phyloP scores from a whole-genome alignment of 2,888 invertebrate species.

The Loripinus fragilis region DNA sequence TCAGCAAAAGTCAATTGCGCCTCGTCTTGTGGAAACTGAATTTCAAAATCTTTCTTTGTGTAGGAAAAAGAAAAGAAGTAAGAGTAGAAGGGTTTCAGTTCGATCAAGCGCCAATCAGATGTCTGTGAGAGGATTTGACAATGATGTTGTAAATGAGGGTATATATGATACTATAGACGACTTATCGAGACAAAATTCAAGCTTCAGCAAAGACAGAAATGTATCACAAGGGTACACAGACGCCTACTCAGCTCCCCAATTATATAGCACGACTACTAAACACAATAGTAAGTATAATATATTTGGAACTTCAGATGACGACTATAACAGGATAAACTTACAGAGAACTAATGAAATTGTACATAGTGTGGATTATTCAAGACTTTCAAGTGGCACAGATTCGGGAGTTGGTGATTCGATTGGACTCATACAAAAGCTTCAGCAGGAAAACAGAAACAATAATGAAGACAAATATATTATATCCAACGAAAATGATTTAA shows the following conservation, averaged over 20 bases:
- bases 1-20: too few species aligned
- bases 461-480: too few species aligned
- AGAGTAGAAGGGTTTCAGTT: background rate
- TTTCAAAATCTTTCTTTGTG: too few species aligned
- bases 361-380: background rate
- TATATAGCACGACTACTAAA: too few species aligned
- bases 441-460: background rate
- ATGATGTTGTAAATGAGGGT: background rate
- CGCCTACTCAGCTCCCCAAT: background rate
- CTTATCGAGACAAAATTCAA: background rate
- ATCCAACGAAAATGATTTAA: too few species aligned
- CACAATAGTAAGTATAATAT: background rate
- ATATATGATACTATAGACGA: slow-evolving; percentile 10
- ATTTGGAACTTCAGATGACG: background rate
- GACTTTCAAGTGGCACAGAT: background rate
- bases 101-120: background rate
- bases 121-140: background rate
- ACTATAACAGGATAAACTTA: slow-evolving; percentile 3
- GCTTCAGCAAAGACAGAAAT: background rate
- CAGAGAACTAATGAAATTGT: background rate
- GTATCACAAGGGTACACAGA: background rate
- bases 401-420: background rate
- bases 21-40: too few species aligned
- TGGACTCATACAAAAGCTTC: background rate
- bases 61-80: background rate